Conservation (phyloP, 2,113 vertebrate genomes). For the Oceanites oceanicus region DNA sequence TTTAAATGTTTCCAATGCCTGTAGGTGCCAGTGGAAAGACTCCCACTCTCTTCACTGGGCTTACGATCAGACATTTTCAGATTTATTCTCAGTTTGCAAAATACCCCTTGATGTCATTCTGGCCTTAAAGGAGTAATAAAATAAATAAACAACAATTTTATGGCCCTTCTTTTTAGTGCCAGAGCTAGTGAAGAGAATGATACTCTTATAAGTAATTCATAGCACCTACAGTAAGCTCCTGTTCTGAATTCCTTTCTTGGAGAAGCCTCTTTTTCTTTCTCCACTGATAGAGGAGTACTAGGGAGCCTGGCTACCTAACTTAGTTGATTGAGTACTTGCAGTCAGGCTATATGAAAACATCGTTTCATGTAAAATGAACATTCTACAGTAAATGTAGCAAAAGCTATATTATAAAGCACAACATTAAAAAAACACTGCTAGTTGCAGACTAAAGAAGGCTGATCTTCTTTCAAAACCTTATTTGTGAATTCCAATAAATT, state of each 20-base stretch:
- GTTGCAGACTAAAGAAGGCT: background rate
- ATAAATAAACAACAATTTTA: background rate
- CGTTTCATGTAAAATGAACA: background rate
- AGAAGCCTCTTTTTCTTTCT: background rate
- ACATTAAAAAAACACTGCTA: background rate
- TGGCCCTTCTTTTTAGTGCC: background rate
- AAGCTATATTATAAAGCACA: background rate
- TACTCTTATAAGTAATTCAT: background rate
- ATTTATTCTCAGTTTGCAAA: background rate
- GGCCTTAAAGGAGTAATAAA: background rate
- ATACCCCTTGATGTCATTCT: background rate
- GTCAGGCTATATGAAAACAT: background rate
- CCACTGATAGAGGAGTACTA: background rate
- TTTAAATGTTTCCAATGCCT: background rate
- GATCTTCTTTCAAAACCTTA: background rate
- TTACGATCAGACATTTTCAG: background rate
- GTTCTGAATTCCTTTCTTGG: background rate
- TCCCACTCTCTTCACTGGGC: background rate
- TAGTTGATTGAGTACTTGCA: background rate
- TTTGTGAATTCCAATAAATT: background rate
- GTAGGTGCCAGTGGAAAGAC: background rate
- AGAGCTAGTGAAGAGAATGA: background rate
- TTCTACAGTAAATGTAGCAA: background rate
- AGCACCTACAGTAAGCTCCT: background rate
- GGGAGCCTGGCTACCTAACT: background rate